A percentile compares a stretch with the other conserved stretches of the same genome.
phyloP scores from a whole-genome alignment of 2,888 invertebrate genomes.

The Dascillus cervinus region DNA sequence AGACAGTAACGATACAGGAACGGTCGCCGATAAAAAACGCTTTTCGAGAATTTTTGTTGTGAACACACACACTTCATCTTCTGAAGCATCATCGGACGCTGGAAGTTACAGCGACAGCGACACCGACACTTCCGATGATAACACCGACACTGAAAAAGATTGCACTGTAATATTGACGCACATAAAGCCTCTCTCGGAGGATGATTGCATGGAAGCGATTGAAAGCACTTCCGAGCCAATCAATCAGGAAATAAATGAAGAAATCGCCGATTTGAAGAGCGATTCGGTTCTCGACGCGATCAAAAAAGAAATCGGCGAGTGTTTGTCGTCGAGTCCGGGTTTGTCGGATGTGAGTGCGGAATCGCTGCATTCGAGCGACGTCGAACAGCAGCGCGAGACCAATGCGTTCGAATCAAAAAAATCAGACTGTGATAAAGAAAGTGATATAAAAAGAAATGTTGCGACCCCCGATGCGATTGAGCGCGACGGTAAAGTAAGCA shows the following conservation, averaged over 20 bases:
- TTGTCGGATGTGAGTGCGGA: constrained; percentile 37
- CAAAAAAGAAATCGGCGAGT: constrained; percentile 6
- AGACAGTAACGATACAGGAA: constrained; percentile 50
- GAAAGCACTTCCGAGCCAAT: constrained; percentile 1
- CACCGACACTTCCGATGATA: constrained; percentile 58
- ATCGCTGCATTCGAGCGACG: constrained; percentile 34
- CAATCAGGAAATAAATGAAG: constrained; percentile 18
- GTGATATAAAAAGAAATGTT: background rate
- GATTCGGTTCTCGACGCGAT: constrained; percentile 5
- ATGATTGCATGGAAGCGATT: constrained; percentile 10
- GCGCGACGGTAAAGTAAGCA: constrained; percentile 28
- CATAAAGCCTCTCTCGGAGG: constrained; percentile 30
- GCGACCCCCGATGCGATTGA: background rate
- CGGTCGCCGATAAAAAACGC: constrained; percentile 47
- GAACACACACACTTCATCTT: constrained; percentile 52
- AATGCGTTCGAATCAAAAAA: constrained; percentile 1
- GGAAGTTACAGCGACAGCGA: constrained; percentile 44
- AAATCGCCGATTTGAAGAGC: constrained; percentile 20
- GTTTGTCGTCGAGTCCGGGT: constrained; percentile 32
- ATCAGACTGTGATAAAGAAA: constrained; percentile 1
- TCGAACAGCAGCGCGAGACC: constrained; percentile 11
- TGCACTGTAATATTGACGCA: constrained; percentile 41
- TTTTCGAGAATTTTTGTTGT: constrained; percentile 64
- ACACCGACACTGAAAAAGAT: constrained; percentile 48
- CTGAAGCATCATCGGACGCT: constrained; percentile 35